Evolutionary conservation across 2,797 vertebrate genomes (phyloP), one percentile per base, ranked within the genome.

Genomic region (Discoglossus pictus): DNA sequence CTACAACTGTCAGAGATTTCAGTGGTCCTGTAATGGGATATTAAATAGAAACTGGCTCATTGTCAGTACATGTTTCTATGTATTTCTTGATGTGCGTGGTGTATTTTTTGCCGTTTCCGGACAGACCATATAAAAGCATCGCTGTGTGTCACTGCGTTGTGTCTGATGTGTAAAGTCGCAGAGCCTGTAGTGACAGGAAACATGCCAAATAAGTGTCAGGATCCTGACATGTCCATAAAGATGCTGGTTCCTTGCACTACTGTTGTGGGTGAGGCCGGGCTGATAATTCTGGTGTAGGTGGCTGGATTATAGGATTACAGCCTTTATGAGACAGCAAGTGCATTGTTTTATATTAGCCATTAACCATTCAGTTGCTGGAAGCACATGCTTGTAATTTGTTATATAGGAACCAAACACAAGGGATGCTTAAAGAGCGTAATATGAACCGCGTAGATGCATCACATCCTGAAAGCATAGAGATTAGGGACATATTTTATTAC

Each of bases 261-360:
- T 51, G 55, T 44, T 68, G 18, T 60, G 65, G 65, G 65, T 13
- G 65, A 52, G 65, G 65, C 38, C 13, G 23, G 6, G 40, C 65
- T 21, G 7, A 15, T 60, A 60, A 60, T 68, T 44, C 55, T 21
- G 23, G 46, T 60, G 65, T 61, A 68, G 65, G 56, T 60, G 65
- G 56, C 38, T 8, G 55, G 56, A 68, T 68, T 61, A 61, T 61
- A 38, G 47, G 65, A 61, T 68, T 68, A 68, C 38, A n/a, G n/a
- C 17, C 47, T 68, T 59, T 68, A 68, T 60, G 55, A 68, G 46
- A 48, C 60, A 60, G 55, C 65, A 59, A 46, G 64, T 68, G 65
- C 35, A 68, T 59, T 60, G 38, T 51, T 35, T 52, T 25, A 1
- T 36, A 60, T 60, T 42, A 42, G 44, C 11, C 55, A 60, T 68